These are phyloP conservation scores for Drosophila navojoa DNA, from an alignment of 1,140 invertebrate species.

Conservation along the genomic window DNA sequence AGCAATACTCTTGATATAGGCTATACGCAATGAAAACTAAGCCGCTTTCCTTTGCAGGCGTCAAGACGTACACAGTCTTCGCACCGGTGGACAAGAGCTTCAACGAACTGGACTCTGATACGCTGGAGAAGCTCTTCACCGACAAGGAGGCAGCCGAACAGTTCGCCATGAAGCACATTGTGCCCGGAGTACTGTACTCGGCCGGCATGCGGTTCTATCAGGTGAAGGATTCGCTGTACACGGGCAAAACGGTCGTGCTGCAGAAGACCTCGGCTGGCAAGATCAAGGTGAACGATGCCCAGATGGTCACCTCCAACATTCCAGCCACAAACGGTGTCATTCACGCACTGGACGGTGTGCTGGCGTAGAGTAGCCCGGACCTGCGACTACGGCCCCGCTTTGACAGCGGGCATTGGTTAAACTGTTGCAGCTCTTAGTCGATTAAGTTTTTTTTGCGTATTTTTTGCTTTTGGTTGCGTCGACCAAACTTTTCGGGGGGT, in stretches of 20 bases:
- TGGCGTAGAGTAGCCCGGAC: constrained; percentile 80
- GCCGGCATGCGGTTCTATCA: constrained; percentile 94
- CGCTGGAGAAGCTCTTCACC: constrained; percentile 86
- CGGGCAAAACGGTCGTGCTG: constrained; percentile 87
- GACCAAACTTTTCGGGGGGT: constrained; percentile 23
- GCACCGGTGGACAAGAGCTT: constrained; percentile 93
- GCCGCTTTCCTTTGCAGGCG: constrained; percentile 84
- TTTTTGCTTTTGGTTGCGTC: constrained; percentile 24
- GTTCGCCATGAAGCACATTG: constrained; percentile 91
- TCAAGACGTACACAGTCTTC: constrained; percentile 93
- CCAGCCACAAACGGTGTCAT: constrained; percentile 95
- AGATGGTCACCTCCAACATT: constrained; percentile 91
- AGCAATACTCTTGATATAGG: neutral
- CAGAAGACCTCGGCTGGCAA: constrained; percentile 91
- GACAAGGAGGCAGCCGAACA: constrained; percentile 88
- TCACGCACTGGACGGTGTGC: constrained; percentile 91
- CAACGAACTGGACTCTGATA: constrained; percentile 86
- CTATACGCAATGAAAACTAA: neutral
- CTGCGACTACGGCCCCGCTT: neutral
- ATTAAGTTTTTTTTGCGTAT: constrained; percentile 29
- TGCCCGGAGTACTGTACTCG: constrained; percentile 91
- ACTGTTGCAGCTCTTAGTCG: constrained; percentile 45
- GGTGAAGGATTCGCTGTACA: constrained; percentile 89
- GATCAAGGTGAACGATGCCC: constrained; percentile 91
- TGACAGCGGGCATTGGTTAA: constrained; percentile 22